Conservation (phyloP, 2,113 vertebrate genomes). For the Sinocyclocheilus maitianheensis region DNA sequence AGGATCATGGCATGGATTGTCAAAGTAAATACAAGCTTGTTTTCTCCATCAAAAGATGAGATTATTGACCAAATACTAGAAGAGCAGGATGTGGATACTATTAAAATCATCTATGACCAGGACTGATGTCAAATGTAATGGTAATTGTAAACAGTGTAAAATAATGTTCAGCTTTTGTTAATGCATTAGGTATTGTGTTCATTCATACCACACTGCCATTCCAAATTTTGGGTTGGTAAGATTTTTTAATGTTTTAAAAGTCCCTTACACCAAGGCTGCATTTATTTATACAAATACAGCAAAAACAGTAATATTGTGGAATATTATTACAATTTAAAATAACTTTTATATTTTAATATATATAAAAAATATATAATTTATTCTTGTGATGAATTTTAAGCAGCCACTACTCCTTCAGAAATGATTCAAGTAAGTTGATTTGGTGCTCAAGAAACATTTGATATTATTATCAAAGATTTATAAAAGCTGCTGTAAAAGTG, state of each 20-base stretch:
- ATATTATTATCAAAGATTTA: neutral
- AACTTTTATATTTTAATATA: too few relatives aligned
- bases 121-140: conserved; percentile 53
- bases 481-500: neutral
- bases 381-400: too few relatives aligned
- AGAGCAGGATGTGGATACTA: conserved; percentile 71
- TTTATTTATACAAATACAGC: neutral
- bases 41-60: conserved; percentile 61
- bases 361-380: too few relatives aligned
- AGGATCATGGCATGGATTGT: conserved; percentile 75
- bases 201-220: neutral
- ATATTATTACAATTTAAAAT: neutral
- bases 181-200: neutral
- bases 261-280: neutral
- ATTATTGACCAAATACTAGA: conserved; percentile 45
- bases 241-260: neutral
- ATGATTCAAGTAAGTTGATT: too few relatives aligned
- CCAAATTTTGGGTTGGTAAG: neutral
- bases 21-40: conserved; percentile 71
- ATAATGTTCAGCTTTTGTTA: neutral
- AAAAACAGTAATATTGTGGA: neutral
- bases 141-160: neutral
- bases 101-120: conserved; percentile 71
- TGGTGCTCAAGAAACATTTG: neutral
- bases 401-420: too few relatives aligned